These are phyloP conservation scores for Cheilosia scutellata DNA, from an alignment of 2,888 invertebrate species.

Conservation along the genomic window DNA sequence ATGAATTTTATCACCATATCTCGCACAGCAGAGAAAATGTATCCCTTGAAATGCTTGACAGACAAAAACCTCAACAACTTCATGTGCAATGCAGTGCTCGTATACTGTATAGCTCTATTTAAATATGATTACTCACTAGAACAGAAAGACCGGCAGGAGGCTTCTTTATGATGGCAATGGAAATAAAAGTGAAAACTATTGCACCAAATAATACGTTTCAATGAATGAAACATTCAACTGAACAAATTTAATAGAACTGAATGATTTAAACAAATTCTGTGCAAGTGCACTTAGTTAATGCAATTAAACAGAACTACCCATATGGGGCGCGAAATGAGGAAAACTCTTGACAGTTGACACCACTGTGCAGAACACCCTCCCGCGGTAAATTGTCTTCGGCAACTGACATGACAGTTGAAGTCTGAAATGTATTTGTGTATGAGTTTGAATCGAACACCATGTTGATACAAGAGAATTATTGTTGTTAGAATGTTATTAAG, in stretches of 20 bases:
- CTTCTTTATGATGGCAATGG: background rate
- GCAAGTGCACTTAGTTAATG: background rate
- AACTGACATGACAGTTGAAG: no score
- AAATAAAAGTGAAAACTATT: slow-evolving; percentile 25
- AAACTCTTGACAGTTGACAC: no score
- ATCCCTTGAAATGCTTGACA: background rate
- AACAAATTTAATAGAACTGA: slow-evolving; percentile 1
- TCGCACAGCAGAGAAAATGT: background rate
- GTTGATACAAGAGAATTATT: no score
- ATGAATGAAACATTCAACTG: slow-evolving; percentile 50
- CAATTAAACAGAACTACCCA: slow-evolving; percentile 1
- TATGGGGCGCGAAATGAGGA: background rate
- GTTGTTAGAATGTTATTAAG: no score
- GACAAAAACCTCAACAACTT: slow-evolving; percentile 29
- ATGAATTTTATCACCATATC: no score
- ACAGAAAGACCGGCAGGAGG: background rate
- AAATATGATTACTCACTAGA: slow-evolving; percentile 30
- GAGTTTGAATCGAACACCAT: no score
- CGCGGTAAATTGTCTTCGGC: no score
- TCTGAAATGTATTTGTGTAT: no score
- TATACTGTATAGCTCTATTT: no score
- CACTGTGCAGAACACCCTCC: no score
- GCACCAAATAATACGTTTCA: slow-evolving; percentile 10
- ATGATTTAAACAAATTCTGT: background rate
- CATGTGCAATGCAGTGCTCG: slow-evolving; percentile 1